Evolutionary conservation across 2,113 vertebrate genomes (phyloP).

Genomic region (Zosterops borbonicus): DNA sequence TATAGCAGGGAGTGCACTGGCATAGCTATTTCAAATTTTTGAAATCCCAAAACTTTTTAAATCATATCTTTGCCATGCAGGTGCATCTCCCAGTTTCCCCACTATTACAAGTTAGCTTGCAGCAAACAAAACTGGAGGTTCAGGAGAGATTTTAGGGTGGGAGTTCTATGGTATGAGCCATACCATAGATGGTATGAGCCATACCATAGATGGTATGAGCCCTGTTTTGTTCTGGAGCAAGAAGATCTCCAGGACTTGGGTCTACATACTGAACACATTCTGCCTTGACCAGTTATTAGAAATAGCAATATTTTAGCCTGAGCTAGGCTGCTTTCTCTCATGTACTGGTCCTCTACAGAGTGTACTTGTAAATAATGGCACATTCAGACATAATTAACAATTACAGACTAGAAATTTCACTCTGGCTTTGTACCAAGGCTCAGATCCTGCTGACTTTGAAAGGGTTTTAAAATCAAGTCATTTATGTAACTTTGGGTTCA

Average conservation of each 20-base stretch:
- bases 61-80: neutral
- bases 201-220: neutral
- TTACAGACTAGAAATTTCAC: neutral
- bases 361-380: neutral
- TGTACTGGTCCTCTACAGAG: neutral
- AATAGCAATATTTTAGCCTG: neutral
- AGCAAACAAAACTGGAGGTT: neutral
- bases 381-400: neutral
- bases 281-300: neutral
- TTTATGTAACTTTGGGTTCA: neutral
- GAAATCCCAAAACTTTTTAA: neutral
- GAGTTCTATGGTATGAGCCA: rapidly evolving
- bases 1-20: neutral
- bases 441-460: neutral
- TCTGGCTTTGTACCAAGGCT: neutral
- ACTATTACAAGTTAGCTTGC: neutral
- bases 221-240: neutral
- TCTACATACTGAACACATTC: neutral
- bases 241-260: neutral
- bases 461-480: neutral
- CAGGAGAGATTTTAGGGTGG: neutral
- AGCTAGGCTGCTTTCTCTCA: neutral
- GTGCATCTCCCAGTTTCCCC: neutral
- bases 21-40: neutral
- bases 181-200: no score